Base-by-base conservation (phyloP, 2,113 vertebrate genomes). In the Suncus etruscus region DNA sequence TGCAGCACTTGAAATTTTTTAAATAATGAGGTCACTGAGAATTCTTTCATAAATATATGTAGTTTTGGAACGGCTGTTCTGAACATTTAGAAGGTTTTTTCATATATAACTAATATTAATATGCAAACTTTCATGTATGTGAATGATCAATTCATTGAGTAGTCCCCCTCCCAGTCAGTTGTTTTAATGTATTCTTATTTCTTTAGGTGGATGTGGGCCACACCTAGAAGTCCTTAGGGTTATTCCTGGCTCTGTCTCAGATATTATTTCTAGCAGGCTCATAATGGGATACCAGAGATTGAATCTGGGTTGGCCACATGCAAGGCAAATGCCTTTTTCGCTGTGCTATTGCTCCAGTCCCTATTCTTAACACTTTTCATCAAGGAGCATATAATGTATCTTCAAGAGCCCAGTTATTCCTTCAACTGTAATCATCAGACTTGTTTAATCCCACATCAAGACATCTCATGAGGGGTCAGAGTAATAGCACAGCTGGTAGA, bases 21-120 rank as follows among this genome's bases (percentile, higher is more conserved):
- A 0, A 91, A 86, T 58, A 73, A 29, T 20, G 83, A 95, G 89
- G 50, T 83, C n/a, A 74, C 20, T 61, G 22, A 76, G 20, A 87
- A 77, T 10, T 76, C 31, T 45, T 25, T 39, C 54, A 24, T 6
- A 83, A 78, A 22, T 51, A 29, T 10, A 75, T 25, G 45, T 29
- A 77, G 22, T 92, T 91, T 86, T 77, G 16, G 78, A 86, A 39
- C 25, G 12, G 8, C 39, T 65, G 1, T 66, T 39, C 63, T 90
- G 54, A 73, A 79, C 29, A 7, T 68, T 77, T 51, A 11, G 20
- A 80, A 69, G 73, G 0, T 11, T 48, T 15, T 39, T 18, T 86
- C 31, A 29, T 32, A 73, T 31, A 39, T 2, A 68, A 2, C 63
- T 80, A 27, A 78, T 68, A 84, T 80, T 39, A 77, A 72, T 4